Conservation (phyloP, 1,140 invertebrate species). For the Zaprionus gabonicus region DNA sequence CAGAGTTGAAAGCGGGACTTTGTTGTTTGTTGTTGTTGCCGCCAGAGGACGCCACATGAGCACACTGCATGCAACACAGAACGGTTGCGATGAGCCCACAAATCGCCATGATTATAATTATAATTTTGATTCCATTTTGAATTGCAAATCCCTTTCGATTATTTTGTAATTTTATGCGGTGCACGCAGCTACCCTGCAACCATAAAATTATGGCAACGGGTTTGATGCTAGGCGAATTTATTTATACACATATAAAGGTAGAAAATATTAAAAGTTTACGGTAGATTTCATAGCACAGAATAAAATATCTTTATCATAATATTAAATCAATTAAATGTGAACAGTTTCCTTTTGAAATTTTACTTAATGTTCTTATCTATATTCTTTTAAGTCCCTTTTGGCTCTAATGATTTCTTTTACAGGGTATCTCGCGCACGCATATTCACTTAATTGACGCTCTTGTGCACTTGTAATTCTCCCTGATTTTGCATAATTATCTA, state of each 20-base stretch:
- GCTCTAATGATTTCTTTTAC: no score
- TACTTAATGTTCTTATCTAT: no score
- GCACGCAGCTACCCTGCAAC: conserved; percentile 28
- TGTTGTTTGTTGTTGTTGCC: conserved; percentile 57
- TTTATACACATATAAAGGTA: neutral
- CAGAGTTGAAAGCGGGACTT: conserved; percentile 42
- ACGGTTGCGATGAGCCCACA: conserved; percentile 12
- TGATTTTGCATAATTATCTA: conserved; percentile 50
- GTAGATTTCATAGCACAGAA: no score
- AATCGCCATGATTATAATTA: conserved; percentile 13
- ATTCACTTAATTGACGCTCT: neutral
- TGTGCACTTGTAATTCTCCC: conserved; percentile 26
- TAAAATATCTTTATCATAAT: no score
- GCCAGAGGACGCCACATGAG: conserved; percentile 53
- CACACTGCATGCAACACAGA: neutral
- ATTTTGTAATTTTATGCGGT: conserved; percentile 69
- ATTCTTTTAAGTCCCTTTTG: no score
- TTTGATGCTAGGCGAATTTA: neutral
- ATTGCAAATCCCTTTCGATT: conserved; percentile 59
- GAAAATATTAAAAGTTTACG: no score
- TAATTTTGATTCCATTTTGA: conserved; percentile 45
- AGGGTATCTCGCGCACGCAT: neutral
- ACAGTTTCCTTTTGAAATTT: no score
- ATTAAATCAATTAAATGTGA: no score
- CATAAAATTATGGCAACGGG: neutral